Evolutionary conservation across 2,797 vertebrate species (phyloP), one percentile per base, ranked within the genome.

Genomic region (Aulostomus chinensis): DNA sequence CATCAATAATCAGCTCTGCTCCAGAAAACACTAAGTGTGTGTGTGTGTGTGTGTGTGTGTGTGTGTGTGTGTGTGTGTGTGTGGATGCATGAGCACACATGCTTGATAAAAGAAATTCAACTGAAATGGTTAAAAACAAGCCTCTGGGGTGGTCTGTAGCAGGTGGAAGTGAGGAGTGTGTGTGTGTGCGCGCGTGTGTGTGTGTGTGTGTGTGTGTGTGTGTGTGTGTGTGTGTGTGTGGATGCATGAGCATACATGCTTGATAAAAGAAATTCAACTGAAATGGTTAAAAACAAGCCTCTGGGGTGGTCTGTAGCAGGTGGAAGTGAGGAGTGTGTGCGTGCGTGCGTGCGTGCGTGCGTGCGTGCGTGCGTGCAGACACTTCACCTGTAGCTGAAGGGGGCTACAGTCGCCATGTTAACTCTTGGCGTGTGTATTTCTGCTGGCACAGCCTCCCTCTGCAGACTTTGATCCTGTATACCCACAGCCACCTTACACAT

Each of bases 381-480:
- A 2, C 48, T 87, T 87, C 66, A 94, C 94, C 92, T 88, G 88
- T 94, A 95, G 70, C 89, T 93, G 84, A 96, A 97, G 3, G 95
- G 95, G 24, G 95, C 94, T 34, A 97, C 94, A 0, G 95, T 93
- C 4, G 93, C 95, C 15, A 93, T 96, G 84, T 94, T 88, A 0
- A 94, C 91, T 52, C 76, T 91, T 25, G 77, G 90, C 30, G 85
- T 76, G 1, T 67, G 68, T 1, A 57, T 65, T 34, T 83, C 82
- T 34, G 22, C 45, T 7, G 74, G 56, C 6, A 34, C 14, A 15
- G 65, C 40, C 15, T 86, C 72, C 10, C 58, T 29, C 3, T 63
- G 39, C 1, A 7, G 22, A 20, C 12, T 13, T 9, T 47, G 48
- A 37, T 53, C 51, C n/a, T 33, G 37, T 1, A 4, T 17, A 16